A percentile compares a stretch with the other conserved stretches of the same genome.
Conservation (phyloP, 2,113 vertebrate species). For the Myanophis thanlyinensis region DNA sequence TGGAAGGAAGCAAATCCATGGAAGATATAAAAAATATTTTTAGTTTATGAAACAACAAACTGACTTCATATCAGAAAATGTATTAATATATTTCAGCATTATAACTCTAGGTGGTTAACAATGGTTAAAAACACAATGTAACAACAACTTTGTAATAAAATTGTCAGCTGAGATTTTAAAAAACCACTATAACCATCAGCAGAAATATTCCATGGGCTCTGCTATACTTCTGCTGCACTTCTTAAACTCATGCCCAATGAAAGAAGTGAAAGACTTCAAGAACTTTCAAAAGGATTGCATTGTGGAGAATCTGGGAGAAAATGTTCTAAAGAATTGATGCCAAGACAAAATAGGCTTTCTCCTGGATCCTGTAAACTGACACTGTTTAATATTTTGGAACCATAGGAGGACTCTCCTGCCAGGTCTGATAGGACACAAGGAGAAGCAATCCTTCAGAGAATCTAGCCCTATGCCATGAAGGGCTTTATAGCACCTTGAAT, state of each 20-base stretch:
- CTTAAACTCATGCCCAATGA: background rate
- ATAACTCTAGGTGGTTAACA: background rate
- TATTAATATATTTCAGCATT: background rate
- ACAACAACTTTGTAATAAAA: background rate
- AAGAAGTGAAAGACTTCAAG: background rate
- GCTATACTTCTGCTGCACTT: background rate
- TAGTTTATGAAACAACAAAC: background rate
- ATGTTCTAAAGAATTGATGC: background rate
- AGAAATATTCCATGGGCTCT: background rate
- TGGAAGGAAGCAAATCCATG: conserved; percentile 43
- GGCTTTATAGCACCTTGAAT: background rate
- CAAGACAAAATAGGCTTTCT: background rate
- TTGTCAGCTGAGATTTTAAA: background rate
- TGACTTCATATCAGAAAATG: background rate
- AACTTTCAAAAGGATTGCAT: background rate
- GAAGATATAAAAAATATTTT: background rate
- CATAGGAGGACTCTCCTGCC: background rate
- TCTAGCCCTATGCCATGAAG: background rate
- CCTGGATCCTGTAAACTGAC: background rate
- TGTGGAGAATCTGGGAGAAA: background rate
- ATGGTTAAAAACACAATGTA: background rate
- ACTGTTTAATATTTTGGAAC: background rate
- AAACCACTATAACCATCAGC: background rate
- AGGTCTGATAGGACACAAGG: background rate
- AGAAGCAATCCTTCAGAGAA: background rate